Evolutionary conservation across 2,888 invertebrate genomes (phyloP).

Genomic region (Halocaridina rubra): DNA sequence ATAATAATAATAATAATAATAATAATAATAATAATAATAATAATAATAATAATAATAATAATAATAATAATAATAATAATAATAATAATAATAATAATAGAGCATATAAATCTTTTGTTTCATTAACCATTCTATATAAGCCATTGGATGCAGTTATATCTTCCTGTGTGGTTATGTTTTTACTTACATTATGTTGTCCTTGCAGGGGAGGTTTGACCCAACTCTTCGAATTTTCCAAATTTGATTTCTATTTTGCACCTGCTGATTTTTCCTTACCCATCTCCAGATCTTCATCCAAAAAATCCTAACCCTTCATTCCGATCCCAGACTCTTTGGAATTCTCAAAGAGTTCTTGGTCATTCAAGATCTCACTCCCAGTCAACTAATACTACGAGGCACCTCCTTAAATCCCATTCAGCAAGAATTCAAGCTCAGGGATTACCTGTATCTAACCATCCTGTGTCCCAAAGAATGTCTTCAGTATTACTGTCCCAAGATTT

Average conservation of each 20-base stretch:
- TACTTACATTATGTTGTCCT: slow-evolving; percentile 39
- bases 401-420: not conserved
- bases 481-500: not conserved
- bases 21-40: no score
- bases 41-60: no score
- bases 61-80: no score
- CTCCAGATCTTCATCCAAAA: not conserved
- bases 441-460: not conserved
- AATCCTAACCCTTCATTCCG: not conserved
- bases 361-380: not conserved
- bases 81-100: no score
- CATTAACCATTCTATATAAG: no score
- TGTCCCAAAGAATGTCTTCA: not conserved
- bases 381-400: not conserved
- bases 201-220: slow-evolving; percentile 33
- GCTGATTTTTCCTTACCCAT: slow-evolving; percentile 37
- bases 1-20: no score
- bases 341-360: not conserved
- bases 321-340: not conserved
- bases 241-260: slow-evolving; percentile 31
- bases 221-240: slow-evolving; percentile 39
- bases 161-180: no score
- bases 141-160: no score
- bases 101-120: no score
- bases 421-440: not conserved